Base-by-base conservation (phyloP, 2,113 vertebrate genomes). In the Gnathochromis pfefferi region DNA sequence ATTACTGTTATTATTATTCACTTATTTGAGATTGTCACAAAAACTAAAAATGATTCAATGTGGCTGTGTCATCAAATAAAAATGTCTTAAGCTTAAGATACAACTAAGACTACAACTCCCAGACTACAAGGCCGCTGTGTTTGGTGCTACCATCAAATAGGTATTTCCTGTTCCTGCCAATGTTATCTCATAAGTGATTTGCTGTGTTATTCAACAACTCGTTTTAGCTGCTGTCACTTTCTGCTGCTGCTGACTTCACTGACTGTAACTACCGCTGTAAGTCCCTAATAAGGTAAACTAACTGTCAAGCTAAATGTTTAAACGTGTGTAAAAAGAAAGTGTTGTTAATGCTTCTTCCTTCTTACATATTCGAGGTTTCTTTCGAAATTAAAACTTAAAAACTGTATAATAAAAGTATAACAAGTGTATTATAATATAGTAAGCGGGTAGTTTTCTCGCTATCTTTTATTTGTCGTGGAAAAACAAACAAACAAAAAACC, bases 141-240 rank as follows among this genome's bases (percentile, higher is more conserved):
- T 80, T 87, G 83, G 85, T 89, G 91, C 90, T 54, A 51, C 91
- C 3, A 83, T 10, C 53, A 89, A 88, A 21, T 2, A 2, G 14
- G 55, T 55, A 58, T 45, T 92, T 94, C 95, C 93, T 57, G 88
- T 93, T 88, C 16, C 26, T 31, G 26, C 45, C 45, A 31, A 2
- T 51, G 2, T 88, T 75, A 79, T 82, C 5, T 86, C 78, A 33
- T 13, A 21, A 12, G 13, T 54, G 5, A 4, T 45, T 57, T 57
- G 26, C 45, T 17, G 33, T n/a, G 28, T 87, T 88, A 73, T 42
- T 53, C 12, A 87, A 82, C 6, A 10, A 51, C 45, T 8, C 17
- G 6, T 55, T 26, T 12, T 10, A 58, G 45, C 49, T 51, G 79
- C 9, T 14, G 47, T 28, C 12, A 7, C 14, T 8, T 28, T 54